Percentiles rank a stretch among this genome's conserved stretches.
Conservation (phyloP, 2,888 invertebrate species). For the Eristalis intricaria region DNA sequence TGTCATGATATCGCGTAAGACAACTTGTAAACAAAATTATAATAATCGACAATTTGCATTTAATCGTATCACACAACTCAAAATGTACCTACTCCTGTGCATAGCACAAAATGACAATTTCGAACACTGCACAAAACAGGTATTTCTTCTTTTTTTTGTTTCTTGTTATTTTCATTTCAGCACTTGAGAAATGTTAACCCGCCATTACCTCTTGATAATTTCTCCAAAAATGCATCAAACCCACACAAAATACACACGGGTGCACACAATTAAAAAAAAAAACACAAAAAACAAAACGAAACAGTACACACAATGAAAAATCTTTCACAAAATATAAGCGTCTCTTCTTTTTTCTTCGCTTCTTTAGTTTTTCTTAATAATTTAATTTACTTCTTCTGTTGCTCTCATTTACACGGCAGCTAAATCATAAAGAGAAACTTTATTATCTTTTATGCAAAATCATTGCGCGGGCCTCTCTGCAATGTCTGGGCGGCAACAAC, state of each 20-base stretch:
- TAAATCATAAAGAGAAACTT: constrained; percentile 41
- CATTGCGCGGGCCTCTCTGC: constrained; percentile 33
- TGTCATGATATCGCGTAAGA: constrained; percentile 41
- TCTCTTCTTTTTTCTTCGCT: not conserved
- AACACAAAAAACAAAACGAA: constrained; percentile 9
- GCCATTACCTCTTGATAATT: constrained; percentile 54
- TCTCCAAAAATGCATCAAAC: constrained; percentile 43
- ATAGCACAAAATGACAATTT: not conserved
- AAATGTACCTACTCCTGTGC: not conserved
- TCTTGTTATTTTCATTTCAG: constrained; percentile 30
- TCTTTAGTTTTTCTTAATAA: constrained; percentile 1
- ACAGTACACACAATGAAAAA: constrained; percentile 15
- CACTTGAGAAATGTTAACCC: constrained; percentile 12
- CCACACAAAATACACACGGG: constrained; percentile 16
- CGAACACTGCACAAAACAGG: constrained; percentile 34
- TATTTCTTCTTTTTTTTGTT: constrained; percentile 41
- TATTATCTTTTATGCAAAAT: constrained; percentile 42
- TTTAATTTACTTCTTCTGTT: not conserved
- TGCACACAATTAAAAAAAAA: constrained; percentile 7
- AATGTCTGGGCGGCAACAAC: constrained; percentile 61
- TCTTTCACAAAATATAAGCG: not conserved
- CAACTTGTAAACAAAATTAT: constrained; percentile 45
- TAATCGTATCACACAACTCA: not conserved
- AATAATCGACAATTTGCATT: not conserved
- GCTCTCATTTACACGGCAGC: constrained; percentile 19